Conservation (phyloP, 2,888 invertebrate species). For the Leptinotarsa peninsularis region DNA sequence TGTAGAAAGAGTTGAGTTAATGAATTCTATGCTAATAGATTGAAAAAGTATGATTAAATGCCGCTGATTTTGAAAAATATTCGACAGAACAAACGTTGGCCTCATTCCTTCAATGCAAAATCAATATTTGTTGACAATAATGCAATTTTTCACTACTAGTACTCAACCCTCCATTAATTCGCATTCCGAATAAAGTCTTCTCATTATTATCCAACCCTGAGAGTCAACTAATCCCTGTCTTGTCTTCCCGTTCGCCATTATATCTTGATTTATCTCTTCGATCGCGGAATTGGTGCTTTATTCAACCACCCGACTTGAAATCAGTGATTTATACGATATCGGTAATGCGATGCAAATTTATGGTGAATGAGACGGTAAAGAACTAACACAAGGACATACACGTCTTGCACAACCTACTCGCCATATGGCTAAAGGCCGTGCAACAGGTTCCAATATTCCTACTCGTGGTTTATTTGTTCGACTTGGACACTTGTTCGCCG, state of each 20-base stretch:
- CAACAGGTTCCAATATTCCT: conserved; percentile 43
- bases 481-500: conserved; percentile 29
- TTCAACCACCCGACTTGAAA: conserved; percentile 27
- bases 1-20: no score
- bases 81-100: no score
- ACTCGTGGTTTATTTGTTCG: conserved; percentile 28
- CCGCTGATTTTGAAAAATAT: no score
- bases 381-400: conserved; percentile 52
- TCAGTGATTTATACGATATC: conserved; percentile 32
- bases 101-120: no score
- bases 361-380: conserved; percentile 47
- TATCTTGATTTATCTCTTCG: conserved; percentile 8
- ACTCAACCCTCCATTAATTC: not conserved
- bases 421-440: conserved; percentile 53
- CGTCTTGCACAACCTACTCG: conserved; percentile 51
- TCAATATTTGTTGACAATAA: no score
- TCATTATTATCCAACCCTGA: not conserved
- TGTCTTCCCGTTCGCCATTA: conserved; percentile 2
- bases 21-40: no score
- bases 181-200: not conserved
- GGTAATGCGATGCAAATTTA: conserved; percentile 39
- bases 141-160: no score
- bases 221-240: conserved; percentile 2
- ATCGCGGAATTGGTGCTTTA: conserved; percentile 12
- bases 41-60: no score